phyloP scores from a whole-genome alignment of 2,113 vertebrate species.

The Anguilla japonica region DNA sequence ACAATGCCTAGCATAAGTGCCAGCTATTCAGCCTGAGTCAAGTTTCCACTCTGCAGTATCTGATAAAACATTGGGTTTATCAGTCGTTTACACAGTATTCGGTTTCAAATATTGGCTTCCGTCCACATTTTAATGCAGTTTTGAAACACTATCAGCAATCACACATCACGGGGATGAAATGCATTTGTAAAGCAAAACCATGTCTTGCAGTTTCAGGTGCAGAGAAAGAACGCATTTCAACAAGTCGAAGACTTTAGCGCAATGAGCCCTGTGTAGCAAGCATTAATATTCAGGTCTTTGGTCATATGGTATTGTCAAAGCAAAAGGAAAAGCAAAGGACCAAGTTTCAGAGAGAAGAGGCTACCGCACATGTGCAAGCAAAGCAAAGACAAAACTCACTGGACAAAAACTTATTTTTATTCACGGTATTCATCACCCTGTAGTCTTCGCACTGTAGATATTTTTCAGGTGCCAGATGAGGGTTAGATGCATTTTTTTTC shows the following conservation, averaged over 20 bases:
- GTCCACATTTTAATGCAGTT: slow-evolving; percentile 29
- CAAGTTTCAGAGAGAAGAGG: background rate
- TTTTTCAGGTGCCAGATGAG: background rate
- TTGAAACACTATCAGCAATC: slow-evolving; percentile 37
- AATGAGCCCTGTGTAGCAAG: background rate
- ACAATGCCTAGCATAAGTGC: too few species aligned
- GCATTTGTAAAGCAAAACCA: slow-evolving; percentile 47
- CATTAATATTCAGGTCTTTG: background rate
- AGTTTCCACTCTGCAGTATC: too few species aligned
- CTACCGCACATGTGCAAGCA: background rate
- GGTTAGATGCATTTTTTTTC: background rate
- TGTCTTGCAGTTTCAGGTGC: slow-evolving; percentile 39
- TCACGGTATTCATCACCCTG: background rate
- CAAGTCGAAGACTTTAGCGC: background rate
- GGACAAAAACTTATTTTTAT: background rate
- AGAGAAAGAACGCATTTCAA: slow-evolving; percentile 30
- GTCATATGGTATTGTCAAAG: background rate
- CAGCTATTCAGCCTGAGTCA: too few species aligned
- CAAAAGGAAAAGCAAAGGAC: background rate
- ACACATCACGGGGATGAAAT: slow-evolving; percentile 42
- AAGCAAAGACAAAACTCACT: background rate
- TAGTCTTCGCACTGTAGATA: background rate
- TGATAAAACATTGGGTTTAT: too few species aligned
- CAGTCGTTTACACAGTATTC: too few species aligned
- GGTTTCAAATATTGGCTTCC: slow-evolving; percentile 28